Evolutionary conservation across 92 coral and sea anemone species (phyloP).

Genomic region (Epizoanthus stellaris): DNA sequence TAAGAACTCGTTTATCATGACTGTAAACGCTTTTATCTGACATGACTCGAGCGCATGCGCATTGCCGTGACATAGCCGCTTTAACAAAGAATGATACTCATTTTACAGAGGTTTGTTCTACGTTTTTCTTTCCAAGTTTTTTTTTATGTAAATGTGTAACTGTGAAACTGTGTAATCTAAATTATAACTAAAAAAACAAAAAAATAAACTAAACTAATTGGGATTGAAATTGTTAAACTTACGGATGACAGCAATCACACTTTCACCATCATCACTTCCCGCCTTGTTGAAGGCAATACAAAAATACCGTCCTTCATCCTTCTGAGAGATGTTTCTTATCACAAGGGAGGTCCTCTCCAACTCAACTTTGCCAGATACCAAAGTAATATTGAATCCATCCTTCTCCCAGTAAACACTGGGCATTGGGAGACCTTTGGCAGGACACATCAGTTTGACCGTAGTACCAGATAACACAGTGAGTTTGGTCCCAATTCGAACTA

Average conservation of each 20-base stretch:
- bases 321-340: conserved; percentile 54
- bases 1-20: no score
- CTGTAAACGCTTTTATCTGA: no score
- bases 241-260: conserved; percentile 71
- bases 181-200: no score
- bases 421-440: conserved; percentile 70
- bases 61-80: no score
- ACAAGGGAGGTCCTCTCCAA: conserved; percentile 44
- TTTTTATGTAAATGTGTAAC: no score
- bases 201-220: no score
- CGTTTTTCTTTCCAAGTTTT: no score
- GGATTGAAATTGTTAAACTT: conserved; percentile 4
- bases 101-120: no score
- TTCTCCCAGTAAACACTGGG: conserved; percentile 71
- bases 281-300: conserved; percentile 88
- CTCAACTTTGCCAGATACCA: not conserved
- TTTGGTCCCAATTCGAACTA: conserved; percentile 65
- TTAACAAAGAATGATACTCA: no score
- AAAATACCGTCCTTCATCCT: conserved; percentile 71
- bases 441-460: conserved; percentile 58
- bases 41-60: no score
- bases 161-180: no score
- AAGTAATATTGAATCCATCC: conserved; percentile 49
- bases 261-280: conserved; percentile 61
- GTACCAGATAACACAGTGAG: conserved; percentile 71